Evolutionary conservation across 2,113 vertebrate species (phyloP).

Genomic region (Sinocyclocheilus grahami): DNA sequence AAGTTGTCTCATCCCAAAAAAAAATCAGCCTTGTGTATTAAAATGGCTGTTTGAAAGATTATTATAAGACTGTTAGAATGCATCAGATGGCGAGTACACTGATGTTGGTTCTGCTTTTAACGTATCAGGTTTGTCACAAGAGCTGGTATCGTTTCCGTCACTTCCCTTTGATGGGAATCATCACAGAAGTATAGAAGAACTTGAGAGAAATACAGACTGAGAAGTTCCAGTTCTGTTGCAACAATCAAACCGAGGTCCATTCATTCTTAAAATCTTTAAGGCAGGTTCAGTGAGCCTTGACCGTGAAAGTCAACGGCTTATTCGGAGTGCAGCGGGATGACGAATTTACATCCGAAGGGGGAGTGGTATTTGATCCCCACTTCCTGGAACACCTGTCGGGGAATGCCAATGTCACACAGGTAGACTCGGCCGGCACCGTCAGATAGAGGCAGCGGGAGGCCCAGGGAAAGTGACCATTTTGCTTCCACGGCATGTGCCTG

Average conservation of each 20-base stretch:
- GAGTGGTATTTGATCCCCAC: constrained; percentile 96
- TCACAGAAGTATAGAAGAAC: constrained; percentile 12
- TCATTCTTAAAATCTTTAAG: constrained; percentile 43
- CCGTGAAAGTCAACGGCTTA: constrained; percentile 61
- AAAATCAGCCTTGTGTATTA: not conserved
- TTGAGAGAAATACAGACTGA: constrained; percentile 11
- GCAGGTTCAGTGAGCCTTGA: constrained; percentile 45
- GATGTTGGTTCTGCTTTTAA: not conserved
- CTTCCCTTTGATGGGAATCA: constrained; percentile 11
- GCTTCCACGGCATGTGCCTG: constrained; percentile 89
- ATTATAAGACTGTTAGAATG: not conserved
- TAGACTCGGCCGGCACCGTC: constrained; percentile 91
- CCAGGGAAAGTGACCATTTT: constrained; percentile 95
- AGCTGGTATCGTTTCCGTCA: constrained; percentile 4
- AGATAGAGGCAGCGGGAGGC: constrained; percentile 86
- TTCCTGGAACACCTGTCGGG: constrained; percentile 93
- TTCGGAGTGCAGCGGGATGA: constrained; percentile 92
- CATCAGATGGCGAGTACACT: not conserved
- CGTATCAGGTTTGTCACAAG: constrained; percentile 2
- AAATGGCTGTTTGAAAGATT: not conserved
- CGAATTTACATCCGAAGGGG: constrained; percentile 97
- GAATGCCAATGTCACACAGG: constrained; percentile 95
- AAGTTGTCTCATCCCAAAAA: not conserved
- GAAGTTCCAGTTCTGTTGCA: constrained; percentile 20
- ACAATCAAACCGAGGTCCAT: not conserved